phyloP scores from a whole-genome alignment of 2,888 invertebrate genomes.

The Xestia xanthographa region DNA sequence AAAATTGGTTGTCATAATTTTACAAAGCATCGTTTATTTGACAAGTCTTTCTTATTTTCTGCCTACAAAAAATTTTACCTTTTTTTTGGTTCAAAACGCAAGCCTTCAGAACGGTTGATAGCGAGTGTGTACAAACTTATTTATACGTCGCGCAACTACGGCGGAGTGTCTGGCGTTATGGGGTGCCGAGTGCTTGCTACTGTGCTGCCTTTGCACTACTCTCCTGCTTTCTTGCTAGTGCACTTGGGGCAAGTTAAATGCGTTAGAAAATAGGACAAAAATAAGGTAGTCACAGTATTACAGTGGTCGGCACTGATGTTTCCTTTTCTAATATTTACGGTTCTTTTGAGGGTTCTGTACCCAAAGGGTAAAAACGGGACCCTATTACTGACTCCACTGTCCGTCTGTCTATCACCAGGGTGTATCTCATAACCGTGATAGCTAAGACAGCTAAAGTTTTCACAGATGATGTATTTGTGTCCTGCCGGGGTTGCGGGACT shows the following conservation, averaged over 20 bases:
- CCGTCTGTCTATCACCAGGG: no score
- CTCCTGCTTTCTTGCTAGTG: slow-evolving; percentile 1
- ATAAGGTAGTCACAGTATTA: background rate
- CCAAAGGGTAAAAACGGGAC: no score
- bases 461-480: no score
- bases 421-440: no score
- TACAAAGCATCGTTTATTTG: no score
- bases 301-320: background rate
- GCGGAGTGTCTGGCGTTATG: slow-evolving; percentile 77
- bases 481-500: no score
- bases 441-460: no score
- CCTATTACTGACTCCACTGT: no score
- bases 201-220: slow-evolving; percentile 71
- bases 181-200: slow-evolving; percentile 78
- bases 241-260: background rate
- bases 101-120: slow-evolving; percentile 51
- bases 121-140: slow-evolving; percentile 62
- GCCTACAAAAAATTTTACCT: background rate
- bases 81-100: slow-evolving; percentile 40
- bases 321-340: background rate
- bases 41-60: no score
- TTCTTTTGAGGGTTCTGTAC: no score
- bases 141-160: slow-evolving; percentile 59
- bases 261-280: background rate
- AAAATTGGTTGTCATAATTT: no score